Base-by-base conservation (phyloP, 2,113 vertebrate species). In the Pteropus alecto region DNA sequence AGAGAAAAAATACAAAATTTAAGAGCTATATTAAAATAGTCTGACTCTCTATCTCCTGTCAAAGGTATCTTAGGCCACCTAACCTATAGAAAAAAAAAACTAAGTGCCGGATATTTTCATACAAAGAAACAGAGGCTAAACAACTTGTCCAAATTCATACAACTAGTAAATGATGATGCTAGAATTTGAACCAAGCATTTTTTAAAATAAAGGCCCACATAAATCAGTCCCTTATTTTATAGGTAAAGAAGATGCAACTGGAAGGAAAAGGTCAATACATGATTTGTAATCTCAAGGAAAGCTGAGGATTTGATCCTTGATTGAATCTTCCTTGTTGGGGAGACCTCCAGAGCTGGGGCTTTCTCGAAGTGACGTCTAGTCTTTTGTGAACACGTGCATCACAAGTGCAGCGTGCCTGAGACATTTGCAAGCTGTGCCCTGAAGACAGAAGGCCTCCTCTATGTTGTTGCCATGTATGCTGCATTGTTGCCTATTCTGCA, bases 1-100 rank as follows among this genome's bases (percentile, higher is more conserved):
- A 87, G 41, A 56, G 21, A 11, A 89, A 68, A 96, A 74, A 41
- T 67, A 24, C 26, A 82, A 92, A 63, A 68, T 76, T 89, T 84
- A 87, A 35, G 28, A 33, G 92, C 35, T 74, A 81, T n/a, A 78
- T 92, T 77, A 96, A 96, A 81, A 92, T 33, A 87, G 4, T 8
- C 21, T 83, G 33, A 60, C 6, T 77, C 16, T 82, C 51, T 14
- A 67, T 61, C 83, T 58, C 16, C 24, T 78, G 26, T 56, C 14
- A 92, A 51, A 71, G 11, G 8, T 84, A 43, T 22, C 58, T 74
- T 61, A 96, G 56, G 22, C 35, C 48, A 90, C 3, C 92, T 74
- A 89, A 46, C 61, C 48, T 10, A 61, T 3, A 58, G 35, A 63
- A 85, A 30, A 81, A 92, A 43, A 51, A 51, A 90, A 38, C 38